A percentile compares a stretch with the other conserved stretches of the same genome.
These are phyloP conservation scores for Aphelenchoides besseyi DNA, from an alignment of 1,140 invertebrate species.

Conservation along the genomic window DNA sequence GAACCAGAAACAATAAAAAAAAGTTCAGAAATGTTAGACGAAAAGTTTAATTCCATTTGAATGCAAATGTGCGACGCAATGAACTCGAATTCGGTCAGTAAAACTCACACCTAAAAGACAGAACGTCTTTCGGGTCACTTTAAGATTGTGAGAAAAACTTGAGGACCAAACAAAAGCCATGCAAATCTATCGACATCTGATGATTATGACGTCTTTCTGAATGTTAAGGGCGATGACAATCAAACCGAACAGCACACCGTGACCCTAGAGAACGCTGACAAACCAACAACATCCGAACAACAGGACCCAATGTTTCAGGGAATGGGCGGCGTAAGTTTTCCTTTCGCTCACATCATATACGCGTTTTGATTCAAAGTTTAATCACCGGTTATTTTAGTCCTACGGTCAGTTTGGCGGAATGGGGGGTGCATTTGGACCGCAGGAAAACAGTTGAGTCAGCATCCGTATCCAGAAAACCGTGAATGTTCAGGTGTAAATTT, in stretches of 20 bases:
- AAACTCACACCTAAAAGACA: background rate
- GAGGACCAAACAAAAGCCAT: background rate
- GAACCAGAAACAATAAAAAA: too few relatives aligned
- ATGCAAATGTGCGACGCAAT: too few relatives aligned
- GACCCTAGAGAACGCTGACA: constrained; percentile 18
- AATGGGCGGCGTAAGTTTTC: constrained; percentile 7
- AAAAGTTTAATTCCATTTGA: too few relatives aligned
- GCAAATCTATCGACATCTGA: background rate
- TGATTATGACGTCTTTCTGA: background rate
- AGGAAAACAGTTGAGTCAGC: constrained; percentile 7
- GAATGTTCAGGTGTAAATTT: constrained; percentile 36
- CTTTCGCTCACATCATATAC: too few relatives aligned
- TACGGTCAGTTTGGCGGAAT: constrained; percentile 24
- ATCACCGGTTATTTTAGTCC: constrained; percentile 17
- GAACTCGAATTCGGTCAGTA: background rate
- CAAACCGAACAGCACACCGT: background rate
- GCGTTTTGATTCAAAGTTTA: too few relatives aligned
- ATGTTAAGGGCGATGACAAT: background rate
- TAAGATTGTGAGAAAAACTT: background rate
- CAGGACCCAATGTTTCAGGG: constrained; percentile 18
- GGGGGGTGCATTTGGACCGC: constrained; percentile 17
- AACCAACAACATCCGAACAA: constrained; percentile 16
- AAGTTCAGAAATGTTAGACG: too few relatives aligned
- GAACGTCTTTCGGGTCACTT: background rate
- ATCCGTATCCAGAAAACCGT: background rate